Conservation (phyloP, 2,888 invertebrate genomes). For the Xestobium rufovillosum region DNA sequence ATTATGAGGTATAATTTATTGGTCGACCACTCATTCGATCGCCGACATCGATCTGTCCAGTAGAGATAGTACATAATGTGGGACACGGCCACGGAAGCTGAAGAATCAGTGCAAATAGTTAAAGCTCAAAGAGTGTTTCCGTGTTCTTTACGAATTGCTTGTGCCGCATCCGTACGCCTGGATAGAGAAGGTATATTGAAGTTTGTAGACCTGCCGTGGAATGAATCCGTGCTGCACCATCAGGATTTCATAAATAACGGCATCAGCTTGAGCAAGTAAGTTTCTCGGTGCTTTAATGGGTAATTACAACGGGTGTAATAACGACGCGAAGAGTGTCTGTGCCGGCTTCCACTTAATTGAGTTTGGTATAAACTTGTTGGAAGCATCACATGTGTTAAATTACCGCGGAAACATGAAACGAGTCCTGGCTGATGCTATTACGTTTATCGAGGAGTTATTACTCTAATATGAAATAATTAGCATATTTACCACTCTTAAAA, state of each 20-base stretch:
- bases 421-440: too few relatives aligned
- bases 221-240: constrained; percentile 93
- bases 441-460: too few relatives aligned
- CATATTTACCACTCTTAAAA: too few relatives aligned
- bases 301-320: too few relatives aligned
- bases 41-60: constrained; percentile 86
- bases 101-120: constrained; percentile 84
- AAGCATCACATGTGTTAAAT: too few relatives aligned
- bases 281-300: too few relatives aligned
- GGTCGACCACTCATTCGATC: constrained; percentile 88
- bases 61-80: constrained; percentile 96
- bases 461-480: too few relatives aligned
- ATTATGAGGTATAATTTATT: constrained; percentile 98
- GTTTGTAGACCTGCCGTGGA: constrained; percentile 91
- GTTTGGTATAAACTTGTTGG: too few relatives aligned
- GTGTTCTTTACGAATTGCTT: constrained; percentile 94
- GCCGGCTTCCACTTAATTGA: too few relatives aligned
- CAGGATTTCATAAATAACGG: constrained; percentile 96
- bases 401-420: too few relatives aligned
- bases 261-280: constrained; percentile 90
- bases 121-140: constrained; percentile 67
- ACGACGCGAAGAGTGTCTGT: too few relatives aligned
- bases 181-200: constrained; percentile 79
- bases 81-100: constrained; percentile 90
- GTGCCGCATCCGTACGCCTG: constrained; percentile 87